Percentiles rank a stretch among this genome's conserved stretches.
Conservation (phyloP, 2,113 vertebrate species). For the Dromaius novaehollandiae region DNA sequence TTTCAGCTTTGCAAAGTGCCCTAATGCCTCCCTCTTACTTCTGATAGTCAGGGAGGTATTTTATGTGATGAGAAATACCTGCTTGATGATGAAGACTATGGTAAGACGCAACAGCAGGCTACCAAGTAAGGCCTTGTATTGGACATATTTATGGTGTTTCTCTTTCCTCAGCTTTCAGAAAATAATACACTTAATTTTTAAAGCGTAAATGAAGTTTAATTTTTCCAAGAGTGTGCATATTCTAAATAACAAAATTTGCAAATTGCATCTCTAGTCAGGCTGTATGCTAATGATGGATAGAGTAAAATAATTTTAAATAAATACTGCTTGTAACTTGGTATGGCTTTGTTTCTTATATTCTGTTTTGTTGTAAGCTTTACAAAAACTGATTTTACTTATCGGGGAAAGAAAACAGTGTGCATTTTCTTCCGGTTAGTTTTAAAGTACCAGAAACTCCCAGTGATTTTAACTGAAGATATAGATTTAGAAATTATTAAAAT, state of each 20-base stretch:
- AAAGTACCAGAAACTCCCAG: neutral
- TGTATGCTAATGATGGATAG: neutral
- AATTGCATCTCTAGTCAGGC: neutral
- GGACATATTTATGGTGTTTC: neutral
- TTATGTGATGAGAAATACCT: neutral
- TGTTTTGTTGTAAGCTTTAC: neutral
- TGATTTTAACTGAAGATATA: neutral
- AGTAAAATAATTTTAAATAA: neutral
- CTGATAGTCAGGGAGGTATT: neutral
- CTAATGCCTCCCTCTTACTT: neutral
- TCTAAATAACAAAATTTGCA: neutral
- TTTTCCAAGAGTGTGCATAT: neutral
- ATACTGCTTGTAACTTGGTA: neutral
- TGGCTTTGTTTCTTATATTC: neutral
- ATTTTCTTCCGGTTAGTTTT: neutral
- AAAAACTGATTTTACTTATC: neutral
- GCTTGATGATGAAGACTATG: neutral
- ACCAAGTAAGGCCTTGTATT: fast-evolving
- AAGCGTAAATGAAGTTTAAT: neutral
- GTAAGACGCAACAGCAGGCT: neutral
- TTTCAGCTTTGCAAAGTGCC: neutral
- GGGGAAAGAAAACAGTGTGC: neutral
- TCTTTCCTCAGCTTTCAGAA: neutral
- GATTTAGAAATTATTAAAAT: neutral
- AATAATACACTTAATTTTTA: neutral